Percentiles rank a stretch among this genome's conserved stretches.
Evolutionary conservation across 2,888 invertebrate species (phyloP).

Genomic region (Deilephila elpenor): DNA sequence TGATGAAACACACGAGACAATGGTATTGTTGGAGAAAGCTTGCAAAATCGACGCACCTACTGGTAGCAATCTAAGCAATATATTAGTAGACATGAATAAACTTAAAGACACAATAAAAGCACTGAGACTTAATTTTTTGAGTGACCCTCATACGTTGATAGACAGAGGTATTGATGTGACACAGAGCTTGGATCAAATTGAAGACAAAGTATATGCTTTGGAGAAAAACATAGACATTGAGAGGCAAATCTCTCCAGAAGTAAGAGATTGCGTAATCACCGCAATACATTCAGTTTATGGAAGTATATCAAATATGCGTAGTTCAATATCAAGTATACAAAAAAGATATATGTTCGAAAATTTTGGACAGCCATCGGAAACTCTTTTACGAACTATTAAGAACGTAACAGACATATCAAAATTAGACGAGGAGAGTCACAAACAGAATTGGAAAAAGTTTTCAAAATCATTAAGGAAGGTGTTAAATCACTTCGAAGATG

Average conservation of each 20-base stretch:
- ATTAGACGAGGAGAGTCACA: constrained; percentile 41
- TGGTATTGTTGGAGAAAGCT: constrained; percentile 75
- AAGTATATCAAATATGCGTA: constrained; percentile 81
- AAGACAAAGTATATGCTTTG: constrained; percentile 72
- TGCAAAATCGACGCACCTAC: constrained; percentile 61
- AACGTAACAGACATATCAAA: constrained; percentile 52
- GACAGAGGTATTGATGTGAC: constrained; percentile 73
- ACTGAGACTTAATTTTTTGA: constrained; percentile 58
- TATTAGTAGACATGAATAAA: constrained; percentile 53
- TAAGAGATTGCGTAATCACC: constrained; percentile 69
- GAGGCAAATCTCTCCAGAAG: constrained; percentile 50
- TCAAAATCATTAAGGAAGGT: constrained; percentile 67
- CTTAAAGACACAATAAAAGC: constrained; percentile 63
- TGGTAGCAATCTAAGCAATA: constrained; percentile 48
- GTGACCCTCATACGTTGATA: constrained; percentile 65
- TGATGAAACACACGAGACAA: constrained; percentile 57
- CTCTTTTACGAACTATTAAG: constrained; percentile 66
- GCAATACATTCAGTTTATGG: constrained; percentile 81
- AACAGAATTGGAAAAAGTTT: constrained; percentile 57
- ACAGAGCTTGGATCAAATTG: constrained; percentile 70
- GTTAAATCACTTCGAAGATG: constrained; percentile 77
- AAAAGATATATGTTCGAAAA: constrained; percentile 76
- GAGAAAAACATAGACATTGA: constrained; percentile 65
- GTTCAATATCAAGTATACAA: constrained; percentile 77
- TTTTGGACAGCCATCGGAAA: constrained; percentile 73